Conservation (phyloP, 2,797 vertebrate species). For the Sebastes elongatus region DNA sequence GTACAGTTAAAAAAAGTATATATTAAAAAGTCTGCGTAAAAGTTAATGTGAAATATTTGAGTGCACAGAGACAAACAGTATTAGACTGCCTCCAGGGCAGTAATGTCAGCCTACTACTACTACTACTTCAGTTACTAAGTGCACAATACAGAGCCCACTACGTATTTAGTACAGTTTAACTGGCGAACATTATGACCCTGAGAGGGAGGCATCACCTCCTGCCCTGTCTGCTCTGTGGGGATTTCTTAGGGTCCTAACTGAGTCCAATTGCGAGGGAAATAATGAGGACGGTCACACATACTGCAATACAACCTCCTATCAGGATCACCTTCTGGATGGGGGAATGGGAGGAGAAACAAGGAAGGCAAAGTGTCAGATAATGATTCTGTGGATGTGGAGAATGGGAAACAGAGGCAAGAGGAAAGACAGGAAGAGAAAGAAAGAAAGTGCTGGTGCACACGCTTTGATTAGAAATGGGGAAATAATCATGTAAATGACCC, state of each 20-base stretch:
- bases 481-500: neutral
- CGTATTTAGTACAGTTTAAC: neutral
- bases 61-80: neutral
- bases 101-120: neutral
- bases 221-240: constrained; percentile 16
- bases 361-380: constrained; percentile 30
- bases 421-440: neutral
- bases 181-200: neutral
- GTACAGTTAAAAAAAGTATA: neutral
- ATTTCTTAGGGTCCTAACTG: constrained; percentile 61
- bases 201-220: neutral
- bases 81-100: neutral
- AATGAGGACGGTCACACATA: constrained; percentile 77
- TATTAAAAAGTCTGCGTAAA: neutral
- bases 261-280: constrained; percentile 76
- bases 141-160: neutral
- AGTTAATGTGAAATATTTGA: neutral
- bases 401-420: neutral
- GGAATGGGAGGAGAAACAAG: constrained; percentile 17
- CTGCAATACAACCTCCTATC: constrained; percentile 77
- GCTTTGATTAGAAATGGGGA: neutral
- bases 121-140: neutral
- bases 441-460: neutral
- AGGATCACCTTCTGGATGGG: constrained; percentile 81
- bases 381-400: neutral